These are phyloP conservation scores for Tetramorium parvispinum DNA, from an alignment of 1,140 invertebrate genomes.

Conservation along the genomic window DNA sequence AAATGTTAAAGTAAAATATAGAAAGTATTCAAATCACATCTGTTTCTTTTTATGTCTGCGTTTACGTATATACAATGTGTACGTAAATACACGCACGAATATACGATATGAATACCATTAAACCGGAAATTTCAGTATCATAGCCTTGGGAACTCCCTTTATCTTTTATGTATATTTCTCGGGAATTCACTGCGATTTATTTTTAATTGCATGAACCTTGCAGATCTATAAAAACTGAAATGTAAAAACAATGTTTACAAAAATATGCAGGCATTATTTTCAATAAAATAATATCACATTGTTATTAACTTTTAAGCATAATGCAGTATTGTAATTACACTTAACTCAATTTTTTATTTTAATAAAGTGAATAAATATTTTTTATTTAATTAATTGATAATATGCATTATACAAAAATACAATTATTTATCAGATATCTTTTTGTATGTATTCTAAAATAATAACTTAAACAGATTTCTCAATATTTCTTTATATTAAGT, in stretches of 20 bases:
- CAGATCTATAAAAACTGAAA: neutral
- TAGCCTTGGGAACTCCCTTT: neutral
- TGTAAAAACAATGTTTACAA: neutral
- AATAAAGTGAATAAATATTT: neutral
- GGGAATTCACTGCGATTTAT: neutral
- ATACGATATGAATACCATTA: neutral
- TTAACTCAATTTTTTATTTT: neutral
- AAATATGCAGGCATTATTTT: neutral
- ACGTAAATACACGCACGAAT: too few species aligned
- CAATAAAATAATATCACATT: neutral
- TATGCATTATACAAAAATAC: neutral
- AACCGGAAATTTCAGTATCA: constrained; percentile 20
- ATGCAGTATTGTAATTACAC: neutral
- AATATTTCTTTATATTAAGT: neutral
- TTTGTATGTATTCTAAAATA: neutral
- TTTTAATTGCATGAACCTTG: neutral
- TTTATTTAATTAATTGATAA: neutral
- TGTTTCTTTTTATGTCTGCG: neutral
- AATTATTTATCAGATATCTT: neutral
- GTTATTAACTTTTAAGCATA: neutral
- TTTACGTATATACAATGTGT: neutral
- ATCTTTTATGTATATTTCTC: neutral
- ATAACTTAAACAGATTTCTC: neutral
- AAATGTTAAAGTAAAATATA: neutral
- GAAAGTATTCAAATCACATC: neutral